Percentiles rank a stretch among this genome's conserved stretches.
phyloP scores from a whole-genome alignment of 1,140 invertebrate species.

The Ylistrum balloti region DNA sequence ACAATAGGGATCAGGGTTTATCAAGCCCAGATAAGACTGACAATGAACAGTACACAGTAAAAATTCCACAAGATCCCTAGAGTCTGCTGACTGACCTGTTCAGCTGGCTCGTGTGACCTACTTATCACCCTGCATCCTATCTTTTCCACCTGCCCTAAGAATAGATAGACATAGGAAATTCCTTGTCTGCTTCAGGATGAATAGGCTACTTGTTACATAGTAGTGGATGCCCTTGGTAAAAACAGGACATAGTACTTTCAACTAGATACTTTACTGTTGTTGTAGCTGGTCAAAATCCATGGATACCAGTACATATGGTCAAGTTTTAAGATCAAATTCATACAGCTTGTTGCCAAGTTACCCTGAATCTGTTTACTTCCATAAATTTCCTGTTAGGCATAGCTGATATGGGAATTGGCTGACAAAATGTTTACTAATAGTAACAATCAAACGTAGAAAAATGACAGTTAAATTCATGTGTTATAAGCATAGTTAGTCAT shows the following conservation, averaged over 20 bases:
- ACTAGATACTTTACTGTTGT: no score
- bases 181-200: not conserved
- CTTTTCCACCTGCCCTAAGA: no score
- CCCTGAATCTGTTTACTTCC: not conserved
- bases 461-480: no score
- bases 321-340: no score
- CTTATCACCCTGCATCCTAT: not conserved
- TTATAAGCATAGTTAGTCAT: no score
- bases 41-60: not conserved
- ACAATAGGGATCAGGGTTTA: not conserved
- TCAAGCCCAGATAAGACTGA: not conserved
- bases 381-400: not conserved
- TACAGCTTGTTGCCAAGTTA: no score
- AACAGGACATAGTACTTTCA: not conserved
- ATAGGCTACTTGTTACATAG: constrained; percentile 5
- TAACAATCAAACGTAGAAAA: no score
- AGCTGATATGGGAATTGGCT: no score
- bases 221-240: not conserved
- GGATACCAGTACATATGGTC: no score
- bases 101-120: not conserved
- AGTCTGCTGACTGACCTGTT: not conserved
- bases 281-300: no score
- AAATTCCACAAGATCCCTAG: not conserved
- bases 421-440: no score
- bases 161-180: no score